These are phyloP conservation scores for Phaedon cochleariae DNA, from an alignment of 2,888 invertebrate species.

Conservation along the genomic window DNA sequence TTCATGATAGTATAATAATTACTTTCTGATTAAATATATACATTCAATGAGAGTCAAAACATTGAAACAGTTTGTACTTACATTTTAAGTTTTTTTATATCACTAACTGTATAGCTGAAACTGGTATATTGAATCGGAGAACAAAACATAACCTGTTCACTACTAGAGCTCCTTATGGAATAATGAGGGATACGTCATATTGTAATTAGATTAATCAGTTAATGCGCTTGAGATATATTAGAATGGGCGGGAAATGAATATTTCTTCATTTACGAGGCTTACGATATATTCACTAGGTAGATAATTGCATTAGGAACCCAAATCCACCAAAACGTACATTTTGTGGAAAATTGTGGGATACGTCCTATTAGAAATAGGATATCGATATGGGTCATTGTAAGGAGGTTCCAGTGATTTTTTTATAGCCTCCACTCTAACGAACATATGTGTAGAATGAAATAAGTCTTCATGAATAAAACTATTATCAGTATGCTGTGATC, in stretches of 20 bases:
- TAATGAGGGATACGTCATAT: background rate
- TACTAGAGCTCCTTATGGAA: conserved; percentile 11
- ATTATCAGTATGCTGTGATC: no score
- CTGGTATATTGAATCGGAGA: background rate
- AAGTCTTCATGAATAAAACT: no score
- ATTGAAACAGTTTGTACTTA: background rate
- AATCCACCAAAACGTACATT: conserved; percentile 11
- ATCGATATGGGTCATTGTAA: no score
- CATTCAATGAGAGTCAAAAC: background rate
- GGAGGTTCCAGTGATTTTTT: no score
- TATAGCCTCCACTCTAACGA: no score
- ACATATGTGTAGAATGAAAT: no score
- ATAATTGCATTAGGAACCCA: conserved; percentile 7
- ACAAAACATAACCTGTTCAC: conserved; percentile 2
- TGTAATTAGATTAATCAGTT: conserved; percentile 6
- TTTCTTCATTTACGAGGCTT: background rate
- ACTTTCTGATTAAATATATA: conserved; percentile 3
- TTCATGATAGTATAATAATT: background rate
- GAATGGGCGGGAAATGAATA: conserved; percentile 9
- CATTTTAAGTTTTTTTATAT: conserved; percentile 4
- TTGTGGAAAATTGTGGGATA: conserved; percentile 8
- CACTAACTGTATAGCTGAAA: background rate
- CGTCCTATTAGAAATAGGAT: conserved; percentile 13
- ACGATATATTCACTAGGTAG: conserved; percentile 8
- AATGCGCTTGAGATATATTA: conserved; percentile 9